A percentile compares a stretch with the other conserved stretches of the same genome.
These are phyloP conservation scores for Uropetala carovei DNA, from an alignment of 2,888 invertebrate species.

Conservation along the genomic window DNA sequence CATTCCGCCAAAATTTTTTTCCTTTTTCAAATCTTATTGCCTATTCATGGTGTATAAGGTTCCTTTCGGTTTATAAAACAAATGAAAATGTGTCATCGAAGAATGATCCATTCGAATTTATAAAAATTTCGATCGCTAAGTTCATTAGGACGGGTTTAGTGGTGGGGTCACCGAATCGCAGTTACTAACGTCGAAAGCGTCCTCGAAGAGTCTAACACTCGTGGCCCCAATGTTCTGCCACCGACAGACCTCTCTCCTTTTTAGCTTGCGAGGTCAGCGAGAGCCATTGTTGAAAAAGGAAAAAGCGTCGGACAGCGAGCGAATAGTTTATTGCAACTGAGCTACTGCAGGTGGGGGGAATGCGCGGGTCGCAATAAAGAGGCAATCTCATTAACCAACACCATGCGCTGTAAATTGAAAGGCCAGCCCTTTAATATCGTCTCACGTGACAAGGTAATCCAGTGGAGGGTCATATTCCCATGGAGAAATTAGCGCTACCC, in stretches of 20 bases:
- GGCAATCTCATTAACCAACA: conserved; percentile 22
- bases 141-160: no score
- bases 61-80: no score
- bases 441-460: conserved; percentile 20
- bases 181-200: neutral
- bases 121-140: no score
- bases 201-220: neutral
- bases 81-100: no score
- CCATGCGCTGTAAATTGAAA: conserved; percentile 9
- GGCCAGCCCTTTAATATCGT: conserved; percentile 5
- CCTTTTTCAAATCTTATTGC: no score
- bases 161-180: neutral
- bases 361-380: neutral
- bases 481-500: neutral
- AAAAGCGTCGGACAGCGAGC: neutral
- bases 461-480: conserved; percentile 12
- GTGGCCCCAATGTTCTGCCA: neutral
- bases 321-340: neutral
- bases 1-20: no score
- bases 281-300: neutral
- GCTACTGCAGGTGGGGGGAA: neutral
- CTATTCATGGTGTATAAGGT: no score
- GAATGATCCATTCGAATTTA: no score
- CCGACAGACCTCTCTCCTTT: neutral
- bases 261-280: neutral